These are phyloP conservation scores for Rhopalosiphum maidis DNA, from an alignment of 1,140 invertebrate genomes.

Conservation along the genomic window DNA sequence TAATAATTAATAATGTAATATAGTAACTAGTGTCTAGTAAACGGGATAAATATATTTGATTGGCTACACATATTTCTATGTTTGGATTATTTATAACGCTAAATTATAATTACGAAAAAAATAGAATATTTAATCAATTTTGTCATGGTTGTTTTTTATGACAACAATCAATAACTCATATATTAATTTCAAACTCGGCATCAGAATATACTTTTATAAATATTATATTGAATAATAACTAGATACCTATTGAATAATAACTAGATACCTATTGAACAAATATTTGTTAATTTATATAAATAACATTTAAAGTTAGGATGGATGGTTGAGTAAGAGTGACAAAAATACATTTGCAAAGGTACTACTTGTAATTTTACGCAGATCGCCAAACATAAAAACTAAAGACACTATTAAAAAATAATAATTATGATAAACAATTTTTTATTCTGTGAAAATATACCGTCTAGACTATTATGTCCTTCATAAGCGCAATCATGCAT, in stretches of 20 bases:
- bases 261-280: background rate
- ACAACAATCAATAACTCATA: no score
- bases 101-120: no score
- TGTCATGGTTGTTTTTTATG: no score
- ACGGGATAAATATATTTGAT: rapidly evolving
- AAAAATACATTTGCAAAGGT: background rate
- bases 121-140: no score
- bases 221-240: background rate
- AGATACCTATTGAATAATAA: background rate
- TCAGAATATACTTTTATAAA: background rate
- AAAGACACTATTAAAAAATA: background rate
- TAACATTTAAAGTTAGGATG: no score
- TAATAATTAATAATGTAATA: background rate
- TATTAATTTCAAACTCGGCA: background rate
- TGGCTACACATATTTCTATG: background rate
- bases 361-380: background rate
- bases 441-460: background rate
- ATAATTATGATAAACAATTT: background rate
- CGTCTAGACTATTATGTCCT: background rate
- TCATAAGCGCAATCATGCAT: background rate
- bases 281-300: background rate
- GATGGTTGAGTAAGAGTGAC: background rate
- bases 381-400: background rate
- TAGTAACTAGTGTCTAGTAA: background rate
- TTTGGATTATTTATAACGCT: background rate